Percentiles rank a stretch among this genome's conserved stretches.
Conservation (phyloP, 2,888 invertebrate genomes). For the Drosophila subsilvestris region DNA sequence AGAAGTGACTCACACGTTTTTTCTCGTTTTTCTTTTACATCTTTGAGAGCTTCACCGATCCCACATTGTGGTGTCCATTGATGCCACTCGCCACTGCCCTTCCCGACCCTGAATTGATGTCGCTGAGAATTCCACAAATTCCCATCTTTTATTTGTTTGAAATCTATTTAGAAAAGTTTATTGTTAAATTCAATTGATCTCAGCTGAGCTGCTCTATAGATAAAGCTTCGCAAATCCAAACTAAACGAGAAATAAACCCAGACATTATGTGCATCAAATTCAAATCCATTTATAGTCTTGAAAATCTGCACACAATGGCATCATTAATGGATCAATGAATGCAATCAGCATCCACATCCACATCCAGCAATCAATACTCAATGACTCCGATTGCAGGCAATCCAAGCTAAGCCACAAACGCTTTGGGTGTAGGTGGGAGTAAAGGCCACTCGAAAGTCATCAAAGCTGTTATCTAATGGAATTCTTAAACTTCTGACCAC, state of each 20-base stretch:
- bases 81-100: no score
- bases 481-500: constrained; percentile 32
- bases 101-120: no score
- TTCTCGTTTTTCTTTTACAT: no score
- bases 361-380: constrained; percentile 33
- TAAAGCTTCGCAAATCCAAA: neutral
- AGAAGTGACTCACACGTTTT: no score
- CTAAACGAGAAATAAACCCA: neutral
- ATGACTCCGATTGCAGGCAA: constrained; percentile 39
- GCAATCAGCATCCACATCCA: constrained; percentile 21
- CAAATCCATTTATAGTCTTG: neutral
- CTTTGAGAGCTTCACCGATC: no score
- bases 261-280: neutral
- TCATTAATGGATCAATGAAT: constrained; percentile 22
- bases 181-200: neutral
- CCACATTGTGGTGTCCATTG: no score
- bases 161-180: no score
- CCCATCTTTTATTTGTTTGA: neutral
- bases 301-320: constrained; percentile 11
- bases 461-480: constrained; percentile 42
- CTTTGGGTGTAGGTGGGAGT: neutral
- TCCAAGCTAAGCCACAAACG: constrained; percentile 22
- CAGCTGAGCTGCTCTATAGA: neutral
- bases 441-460: constrained; percentile 30
- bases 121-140: no score